A percentile compares a stretch with the other conserved stretches of the same genome.
Conservation (phyloP, 2,888 invertebrate genomes). For the Melieria picta region DNA sequence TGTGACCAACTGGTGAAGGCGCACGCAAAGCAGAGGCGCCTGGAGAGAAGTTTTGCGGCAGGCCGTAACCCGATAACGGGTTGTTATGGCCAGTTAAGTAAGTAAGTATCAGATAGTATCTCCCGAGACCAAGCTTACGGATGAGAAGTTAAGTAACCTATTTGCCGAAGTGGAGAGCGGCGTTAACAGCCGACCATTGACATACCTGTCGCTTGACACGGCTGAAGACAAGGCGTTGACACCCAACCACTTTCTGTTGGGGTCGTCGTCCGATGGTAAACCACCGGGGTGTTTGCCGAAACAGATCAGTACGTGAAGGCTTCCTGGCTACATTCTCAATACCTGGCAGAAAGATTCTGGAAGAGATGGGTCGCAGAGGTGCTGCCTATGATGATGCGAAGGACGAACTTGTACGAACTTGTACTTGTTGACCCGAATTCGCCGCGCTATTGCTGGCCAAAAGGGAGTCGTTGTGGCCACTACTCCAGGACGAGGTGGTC, state of each 20-base stretch:
- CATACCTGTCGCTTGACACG: slow-evolving; percentile 18
- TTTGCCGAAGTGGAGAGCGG: slow-evolving; percentile 27
- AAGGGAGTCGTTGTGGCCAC: slow-evolving; percentile 7
- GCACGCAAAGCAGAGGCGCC: no score
- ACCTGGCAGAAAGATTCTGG: slow-evolving; percentile 48
- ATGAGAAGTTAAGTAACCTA: not conserved
- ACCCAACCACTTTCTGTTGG: slow-evolving; percentile 4
- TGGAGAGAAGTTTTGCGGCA: no score
- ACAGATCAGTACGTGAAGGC: slow-evolving; percentile 44
- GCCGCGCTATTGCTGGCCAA: slow-evolving; percentile 38
- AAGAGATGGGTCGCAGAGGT: slow-evolving; percentile 51
- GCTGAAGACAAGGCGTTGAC: not conserved
- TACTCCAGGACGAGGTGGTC: not conserved
- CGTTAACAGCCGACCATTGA: slow-evolving; percentile 37
- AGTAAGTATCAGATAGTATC: slow-evolving; percentile 5
- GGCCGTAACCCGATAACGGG: no score
- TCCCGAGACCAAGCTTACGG: not conserved
- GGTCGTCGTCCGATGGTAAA: slow-evolving; percentile 35
- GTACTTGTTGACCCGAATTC: slow-evolving; percentile 1
- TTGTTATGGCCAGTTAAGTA: no score
- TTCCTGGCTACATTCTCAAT: slow-evolving; percentile 42
- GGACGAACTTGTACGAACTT: slow-evolving; percentile 33
- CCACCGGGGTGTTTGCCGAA: slow-evolving; percentile 37
- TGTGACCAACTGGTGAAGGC: no score
- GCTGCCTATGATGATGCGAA: slow-evolving; percentile 29